Percentiles rank a stretch among this genome's conserved stretches.
Evolutionary conservation across 2,797 vertebrate species (phyloP).

Genomic region (Echiichthys vipera): DNA sequence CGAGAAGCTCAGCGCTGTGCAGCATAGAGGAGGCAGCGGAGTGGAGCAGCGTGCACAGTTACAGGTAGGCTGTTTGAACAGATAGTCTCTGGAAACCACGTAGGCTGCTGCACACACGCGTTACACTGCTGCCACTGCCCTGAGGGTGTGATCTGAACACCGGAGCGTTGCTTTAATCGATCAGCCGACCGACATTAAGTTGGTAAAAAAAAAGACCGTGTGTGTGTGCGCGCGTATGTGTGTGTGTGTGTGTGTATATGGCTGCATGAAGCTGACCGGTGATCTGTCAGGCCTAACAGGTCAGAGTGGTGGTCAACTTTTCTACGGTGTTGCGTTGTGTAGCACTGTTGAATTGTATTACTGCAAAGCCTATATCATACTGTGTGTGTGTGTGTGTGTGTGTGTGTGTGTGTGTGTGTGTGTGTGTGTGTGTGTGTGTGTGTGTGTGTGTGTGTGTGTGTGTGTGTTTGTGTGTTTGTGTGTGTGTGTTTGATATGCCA

Average conservation of each 20-base stretch:
- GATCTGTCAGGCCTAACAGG: too few relatives aligned
- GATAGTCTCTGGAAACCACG: neutral
- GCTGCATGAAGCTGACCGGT: too few relatives aligned
- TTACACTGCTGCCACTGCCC: neutral
- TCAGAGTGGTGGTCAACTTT: too few relatives aligned
- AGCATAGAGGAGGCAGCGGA: conserved; percentile 63
- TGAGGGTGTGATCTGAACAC: neutral
- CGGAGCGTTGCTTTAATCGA: neutral
- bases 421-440: too few relatives aligned
- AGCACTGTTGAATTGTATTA: too few relatives aligned
- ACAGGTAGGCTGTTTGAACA: conserved; percentile 64
- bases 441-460: neutral
- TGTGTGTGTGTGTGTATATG: neutral
- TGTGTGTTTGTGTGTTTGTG: neutral
- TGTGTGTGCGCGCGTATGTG: neutral
- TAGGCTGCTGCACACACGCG: neutral
- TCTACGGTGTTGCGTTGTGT: too few relatives aligned
- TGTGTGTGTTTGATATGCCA: neutral
- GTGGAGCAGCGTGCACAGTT: conserved; percentile 54
- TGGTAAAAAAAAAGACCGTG: too few relatives aligned
- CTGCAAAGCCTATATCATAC: too few relatives aligned
- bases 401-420: neutral
- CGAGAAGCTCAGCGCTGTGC: conserved; percentile 56
- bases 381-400: too few relatives aligned
- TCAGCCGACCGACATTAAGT: neutral